These are phyloP conservation scores for Andrena flavipes DNA, from an alignment of 2,888 invertebrate genomes.

Conservation along the genomic window DNA sequence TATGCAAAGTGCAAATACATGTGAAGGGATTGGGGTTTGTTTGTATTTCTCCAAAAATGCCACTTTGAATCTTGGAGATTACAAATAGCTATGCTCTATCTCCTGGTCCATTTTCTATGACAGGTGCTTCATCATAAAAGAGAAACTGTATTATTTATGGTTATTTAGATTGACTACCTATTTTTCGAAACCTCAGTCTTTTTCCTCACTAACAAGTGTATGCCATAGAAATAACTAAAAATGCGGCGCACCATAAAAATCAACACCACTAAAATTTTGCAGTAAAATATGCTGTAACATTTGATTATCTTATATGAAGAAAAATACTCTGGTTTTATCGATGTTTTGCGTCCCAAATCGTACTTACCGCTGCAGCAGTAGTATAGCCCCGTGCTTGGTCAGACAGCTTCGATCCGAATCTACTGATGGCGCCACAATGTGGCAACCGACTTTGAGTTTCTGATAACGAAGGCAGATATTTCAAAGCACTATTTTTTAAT, in stretches of 20 bases:
- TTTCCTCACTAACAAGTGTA: background rate
- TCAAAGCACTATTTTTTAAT: background rate
- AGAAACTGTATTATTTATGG: too few relatives aligned
- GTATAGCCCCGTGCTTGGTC: background rate
- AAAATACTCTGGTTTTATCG: too few relatives aligned
- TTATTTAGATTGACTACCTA: too few relatives aligned
- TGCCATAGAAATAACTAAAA: too few relatives aligned
- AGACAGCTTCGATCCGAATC: constrained; percentile 11
- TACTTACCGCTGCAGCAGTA: constrained; percentile 12
- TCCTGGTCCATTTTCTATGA: too few relatives aligned
- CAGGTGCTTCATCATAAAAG: too few relatives aligned
- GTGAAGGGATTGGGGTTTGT: too few relatives aligned
- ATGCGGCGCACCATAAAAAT: background rate
- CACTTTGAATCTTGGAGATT: too few relatives aligned
- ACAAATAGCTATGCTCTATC: too few relatives aligned
- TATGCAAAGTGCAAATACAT: too few relatives aligned
- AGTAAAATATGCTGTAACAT: background rate
- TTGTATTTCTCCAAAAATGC: too few relatives aligned
- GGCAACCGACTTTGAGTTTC: constrained; percentile 20
- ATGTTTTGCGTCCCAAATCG: background rate
- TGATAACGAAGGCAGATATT: background rate
- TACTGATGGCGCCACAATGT: constrained; percentile 50
- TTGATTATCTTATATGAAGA: background rate
- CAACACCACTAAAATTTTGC: background rate
- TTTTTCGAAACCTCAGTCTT: too few relatives aligned